These are phyloP conservation scores for Parambassis ranga DNA, from an alignment of 2,797 vertebrate genomes.

Conservation along the genomic window DNA sequence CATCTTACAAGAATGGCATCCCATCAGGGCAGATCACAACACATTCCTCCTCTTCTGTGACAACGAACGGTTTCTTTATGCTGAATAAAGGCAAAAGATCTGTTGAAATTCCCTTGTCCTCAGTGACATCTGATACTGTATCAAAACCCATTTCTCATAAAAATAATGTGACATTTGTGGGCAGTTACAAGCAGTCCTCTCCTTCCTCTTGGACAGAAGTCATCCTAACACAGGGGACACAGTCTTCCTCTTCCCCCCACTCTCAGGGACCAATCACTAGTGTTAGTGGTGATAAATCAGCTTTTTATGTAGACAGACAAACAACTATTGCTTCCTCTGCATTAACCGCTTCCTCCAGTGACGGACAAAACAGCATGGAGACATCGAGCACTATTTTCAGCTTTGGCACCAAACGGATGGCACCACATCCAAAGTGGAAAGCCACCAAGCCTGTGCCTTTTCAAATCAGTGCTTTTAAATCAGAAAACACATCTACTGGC, in stretches of 20 bases:
- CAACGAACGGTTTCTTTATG: slow-evolving; percentile 22
- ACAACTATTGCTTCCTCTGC: slow-evolving; percentile 28
- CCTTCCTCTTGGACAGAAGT: slow-evolving; percentile 36
- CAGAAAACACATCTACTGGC: slow-evolving; percentile 42
- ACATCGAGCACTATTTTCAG: slow-evolving; percentile 58
- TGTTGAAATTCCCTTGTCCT: neutral
- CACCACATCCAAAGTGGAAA: slow-evolving; percentile 56
- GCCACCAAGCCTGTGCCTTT: slow-evolving; percentile 37
- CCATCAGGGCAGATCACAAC: slow-evolving; percentile 12
- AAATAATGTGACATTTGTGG: slow-evolving; percentile 4
- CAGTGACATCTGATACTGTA: slow-evolving; percentile 6
- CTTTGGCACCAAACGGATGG: slow-evolving; percentile 60
- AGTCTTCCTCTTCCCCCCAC: neutral
- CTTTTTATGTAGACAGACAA: slow-evolving; percentile 45
- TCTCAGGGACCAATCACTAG: slow-evolving; percentile 23
- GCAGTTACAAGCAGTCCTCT: slow-evolving; percentile 3
- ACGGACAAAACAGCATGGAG: slow-evolving; percentile 41
- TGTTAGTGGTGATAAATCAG: slow-evolving; percentile 31
- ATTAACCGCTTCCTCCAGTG: slow-evolving; percentile 16
- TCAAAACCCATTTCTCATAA: neutral
- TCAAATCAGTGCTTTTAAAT: slow-evolving; percentile 50
- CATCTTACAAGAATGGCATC: slow-evolving; percentile 21
- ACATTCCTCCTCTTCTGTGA: slow-evolving; percentile 23
- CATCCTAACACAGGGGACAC: slow-evolving; percentile 3
- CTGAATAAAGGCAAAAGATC: slow-evolving; percentile 16